Conservation (phyloP, 2,797 vertebrate genomes). For the Manis crassicaudata region DNA sequence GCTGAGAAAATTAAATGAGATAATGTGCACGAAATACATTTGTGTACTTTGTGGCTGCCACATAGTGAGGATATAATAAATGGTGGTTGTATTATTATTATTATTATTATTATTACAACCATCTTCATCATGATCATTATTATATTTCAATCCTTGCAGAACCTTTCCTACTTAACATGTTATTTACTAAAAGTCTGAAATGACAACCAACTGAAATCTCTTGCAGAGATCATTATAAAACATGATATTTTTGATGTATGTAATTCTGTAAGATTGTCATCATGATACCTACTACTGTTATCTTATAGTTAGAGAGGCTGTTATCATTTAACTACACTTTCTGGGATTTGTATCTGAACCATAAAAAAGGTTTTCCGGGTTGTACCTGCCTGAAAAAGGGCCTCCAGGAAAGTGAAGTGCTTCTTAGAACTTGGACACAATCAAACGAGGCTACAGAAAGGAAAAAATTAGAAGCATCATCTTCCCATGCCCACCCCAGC, state of each 20-base stretch:
- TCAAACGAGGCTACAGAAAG: slow-evolving; percentile 33
- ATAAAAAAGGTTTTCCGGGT: slow-evolving; percentile 31
- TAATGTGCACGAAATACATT: neutral
- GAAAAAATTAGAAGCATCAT: neutral
- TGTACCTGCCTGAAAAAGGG: slow-evolving; percentile 54
- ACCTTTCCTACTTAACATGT: neutral
- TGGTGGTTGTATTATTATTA: neutral
- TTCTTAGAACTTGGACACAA: slow-evolving; percentile 66
- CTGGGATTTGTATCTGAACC: slow-evolving; percentile 50
- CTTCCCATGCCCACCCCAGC: neutral
- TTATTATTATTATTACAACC: neutral
- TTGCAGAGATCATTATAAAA: neutral
- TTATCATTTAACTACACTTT: slow-evolving; percentile 39
- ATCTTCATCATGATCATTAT: neutral
- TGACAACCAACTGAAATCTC: slow-evolving; percentile 22
- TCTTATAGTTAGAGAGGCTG: neutral
- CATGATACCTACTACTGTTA: neutral
- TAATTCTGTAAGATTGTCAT: neutral
- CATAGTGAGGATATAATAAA: neutral
- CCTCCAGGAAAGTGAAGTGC: slow-evolving; percentile 21
- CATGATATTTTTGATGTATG: neutral
- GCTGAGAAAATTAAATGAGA: slow-evolving; percentile 64
- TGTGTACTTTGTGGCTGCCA: neutral
- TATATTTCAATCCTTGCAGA: slow-evolving; percentile 65
- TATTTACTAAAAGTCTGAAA: slow-evolving; percentile 24